A percentile compares a stretch with the other conserved stretches of the same genome.
phyloP scores from a whole-genome alignment of 2,888 invertebrate species.

The Epinotia nisella region DNA sequence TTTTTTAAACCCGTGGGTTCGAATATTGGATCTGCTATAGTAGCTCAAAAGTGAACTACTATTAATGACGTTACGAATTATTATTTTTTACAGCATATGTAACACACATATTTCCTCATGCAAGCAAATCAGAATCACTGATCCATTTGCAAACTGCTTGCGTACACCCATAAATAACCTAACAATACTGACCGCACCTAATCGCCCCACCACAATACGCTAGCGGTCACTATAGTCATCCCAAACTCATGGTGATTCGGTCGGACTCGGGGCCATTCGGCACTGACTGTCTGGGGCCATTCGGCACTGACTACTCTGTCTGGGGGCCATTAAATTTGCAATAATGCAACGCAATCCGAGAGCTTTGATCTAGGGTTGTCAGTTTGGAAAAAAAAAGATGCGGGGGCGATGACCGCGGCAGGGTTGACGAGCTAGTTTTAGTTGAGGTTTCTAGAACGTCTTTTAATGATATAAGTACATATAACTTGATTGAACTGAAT shows the following conservation, averaged over 20 bases:
- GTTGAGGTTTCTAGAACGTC: background rate
- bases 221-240: constrained; percentile 6
- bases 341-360: constrained; percentile 43
- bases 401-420: constrained; percentile 32
- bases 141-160: constrained; percentile 17
- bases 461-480: background rate
- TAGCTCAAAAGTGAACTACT: no score
- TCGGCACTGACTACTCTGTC: constrained; percentile 27
- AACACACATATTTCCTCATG: no score
- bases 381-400: constrained; percentile 35
- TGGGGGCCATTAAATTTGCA: constrained; percentile 44
- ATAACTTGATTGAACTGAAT: no score
- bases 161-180: constrained; percentile 6
- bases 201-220: constrained; percentile 14
- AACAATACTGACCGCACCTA: constrained; percentile 23
- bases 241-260: constrained; percentile 14
- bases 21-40: no score
- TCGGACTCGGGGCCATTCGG: constrained; percentile 28
- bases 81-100: no score
- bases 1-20: no score
- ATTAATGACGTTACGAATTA: no score
- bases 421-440: constrained; percentile 4
- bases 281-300: background rate
- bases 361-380: constrained; percentile 43
- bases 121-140: background rate